Evolutionary conservation across 2,888 invertebrate genomes (phyloP), one percentile per base, ranked within the genome.

Genomic region (Operophtera brumata): DNA sequence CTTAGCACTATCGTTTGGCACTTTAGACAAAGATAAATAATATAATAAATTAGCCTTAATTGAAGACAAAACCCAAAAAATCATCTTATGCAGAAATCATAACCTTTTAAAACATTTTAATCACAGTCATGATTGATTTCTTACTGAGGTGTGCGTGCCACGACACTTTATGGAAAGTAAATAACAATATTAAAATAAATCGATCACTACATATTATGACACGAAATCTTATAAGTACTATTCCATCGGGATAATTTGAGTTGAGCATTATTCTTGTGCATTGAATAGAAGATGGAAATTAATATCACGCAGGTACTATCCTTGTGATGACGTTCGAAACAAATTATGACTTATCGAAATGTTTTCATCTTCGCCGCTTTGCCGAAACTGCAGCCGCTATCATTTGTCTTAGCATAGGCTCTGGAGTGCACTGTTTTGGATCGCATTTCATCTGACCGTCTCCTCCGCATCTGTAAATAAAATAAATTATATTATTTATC

Each of bases 401-500:
- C 94, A 97, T 96, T 91, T 96, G 96, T 78, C 95, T 92, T 76
- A 97, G 90, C 94, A 96, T 95, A 53, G 97, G 96, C 81, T 96
- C 96, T 40, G 97, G 96, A 68, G 95, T 95, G 86, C 97, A 97
- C 63, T 94, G 93, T 84, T 95, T 95, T 55, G 97, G 97, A 86
- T 97, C 96, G 86, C 97, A 97, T 87, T 96, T 94, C 97, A 97
- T 97, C 86, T 96, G 95, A 72, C 97, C 97, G 82, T 96, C 95
- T 63, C 95, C 94, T 75, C 97, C 97, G 89, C 97, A 97, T 88
- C 97, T 96, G 88, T 30, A 91, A 91, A 44, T 28, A 14, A 8
- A n/a, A 39, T 25, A 4, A 39, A 13, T 6, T 14, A 37, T 8
- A 37, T 37, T 13, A 7, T 37, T 13, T 6, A 7, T 37, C 6